Percentiles rank a stretch among this genome's conserved stretches.
Conservation (phyloP, 2,888 invertebrate genomes). For the Bellardia pandia region DNA sequence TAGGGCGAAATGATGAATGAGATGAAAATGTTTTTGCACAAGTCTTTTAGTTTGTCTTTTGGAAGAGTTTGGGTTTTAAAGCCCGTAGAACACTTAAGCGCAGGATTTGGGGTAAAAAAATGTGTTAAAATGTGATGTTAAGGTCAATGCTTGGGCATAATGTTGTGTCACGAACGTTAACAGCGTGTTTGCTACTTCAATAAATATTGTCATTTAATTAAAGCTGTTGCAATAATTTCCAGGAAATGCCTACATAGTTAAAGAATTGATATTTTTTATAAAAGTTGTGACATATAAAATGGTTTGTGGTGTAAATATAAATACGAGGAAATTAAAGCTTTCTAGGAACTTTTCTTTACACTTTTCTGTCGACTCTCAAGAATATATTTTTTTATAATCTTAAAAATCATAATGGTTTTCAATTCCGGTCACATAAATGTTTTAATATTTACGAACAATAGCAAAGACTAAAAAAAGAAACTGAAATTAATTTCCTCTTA, state of each 20-base stretch:
- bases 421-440: too few species aligned
- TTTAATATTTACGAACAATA: too few species aligned
- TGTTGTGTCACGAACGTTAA: background rate
- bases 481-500: too few species aligned
- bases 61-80: background rate
- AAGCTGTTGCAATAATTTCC: background rate
- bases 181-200: background rate
- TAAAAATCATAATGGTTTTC: too few species aligned
- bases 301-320: background rate
- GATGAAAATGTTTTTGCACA: slow-evolving; percentile 1
- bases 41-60: slow-evolving; percentile 21
- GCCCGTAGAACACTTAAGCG: background rate
- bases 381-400: too few species aligned
- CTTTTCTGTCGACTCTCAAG: too few species aligned
- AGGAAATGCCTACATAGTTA: background rate
- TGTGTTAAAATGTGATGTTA: background rate
- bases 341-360: too few species aligned
- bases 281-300: too few species aligned
- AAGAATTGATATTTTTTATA: too few species aligned
- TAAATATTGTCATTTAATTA: background rate
- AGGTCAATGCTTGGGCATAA: slow-evolving; percentile 11
- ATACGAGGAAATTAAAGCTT: background rate
- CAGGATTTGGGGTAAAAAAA: too few species aligned
- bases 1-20: background rate
- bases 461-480: too few species aligned